phyloP scores from a whole-genome alignment of 2,113 vertebrate species.

The Hemiprocne comata region DNA sequence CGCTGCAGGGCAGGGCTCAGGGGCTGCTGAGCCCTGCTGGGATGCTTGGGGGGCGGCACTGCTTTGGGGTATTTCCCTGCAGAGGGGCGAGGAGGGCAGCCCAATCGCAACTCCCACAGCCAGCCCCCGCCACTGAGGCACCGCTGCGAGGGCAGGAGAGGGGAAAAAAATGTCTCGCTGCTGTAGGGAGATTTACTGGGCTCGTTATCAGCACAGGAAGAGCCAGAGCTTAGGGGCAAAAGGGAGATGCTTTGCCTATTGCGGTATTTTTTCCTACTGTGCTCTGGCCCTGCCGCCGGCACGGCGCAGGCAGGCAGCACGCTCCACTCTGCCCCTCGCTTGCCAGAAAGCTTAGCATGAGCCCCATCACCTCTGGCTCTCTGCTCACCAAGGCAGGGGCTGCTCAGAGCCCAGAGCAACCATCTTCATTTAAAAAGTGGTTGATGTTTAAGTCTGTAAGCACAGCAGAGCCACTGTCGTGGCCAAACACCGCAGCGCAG shows the following conservation, averaged over 20 bases:
- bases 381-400: background rate
- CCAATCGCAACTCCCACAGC: background rate
- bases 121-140: background rate
- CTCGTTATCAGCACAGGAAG: conserved; percentile 58
- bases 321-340: background rate
- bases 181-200: conserved; percentile 6
- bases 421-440: fast-evolving
- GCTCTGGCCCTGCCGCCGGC: background rate
- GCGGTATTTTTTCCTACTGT: conserved; percentile 43
- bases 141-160: background rate
- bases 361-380: background rate
- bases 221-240: conserved; percentile 54
- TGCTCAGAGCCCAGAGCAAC: background rate
- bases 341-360: background rate
- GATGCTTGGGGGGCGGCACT: background rate
- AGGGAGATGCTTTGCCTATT: conserved; percentile 42
- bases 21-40: background rate
- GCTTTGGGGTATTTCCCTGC: background rate
- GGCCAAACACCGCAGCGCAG: fast-evolving
- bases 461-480: fast-evolving
- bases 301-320: fast-evolving
- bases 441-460: background rate
- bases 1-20: background rate
- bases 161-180: background rate
- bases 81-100: background rate